Percentiles rank a stretch among this genome's conserved stretches.
Evolutionary conservation across 2,797 vertebrate genomes (phyloP).

Genomic region (Micromesistius poutassou): DNA sequence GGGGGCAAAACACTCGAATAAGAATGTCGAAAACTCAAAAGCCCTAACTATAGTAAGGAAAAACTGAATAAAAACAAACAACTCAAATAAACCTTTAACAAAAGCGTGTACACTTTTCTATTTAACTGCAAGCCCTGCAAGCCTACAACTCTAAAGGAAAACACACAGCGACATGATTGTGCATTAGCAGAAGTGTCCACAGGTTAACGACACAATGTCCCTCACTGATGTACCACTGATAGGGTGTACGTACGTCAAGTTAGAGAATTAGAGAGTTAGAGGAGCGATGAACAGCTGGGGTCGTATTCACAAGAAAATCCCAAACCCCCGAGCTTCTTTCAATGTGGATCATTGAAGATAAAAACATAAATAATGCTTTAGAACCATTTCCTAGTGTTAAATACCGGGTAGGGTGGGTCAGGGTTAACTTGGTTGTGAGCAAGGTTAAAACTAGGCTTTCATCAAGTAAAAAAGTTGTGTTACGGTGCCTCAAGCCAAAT

Average conservation of each 20-base stretch:
- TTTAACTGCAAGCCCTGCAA: background rate
- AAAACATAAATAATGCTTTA: background rate
- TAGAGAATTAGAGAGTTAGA: background rate
- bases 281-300: background rate
- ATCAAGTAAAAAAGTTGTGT: background rate
- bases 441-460: background rate
- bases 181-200: background rate
- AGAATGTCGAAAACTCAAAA: constrained; percentile 59
- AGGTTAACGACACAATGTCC: background rate
- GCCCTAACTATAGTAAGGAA: constrained; percentile 52
- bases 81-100: constrained; percentile 46
- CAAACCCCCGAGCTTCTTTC: background rate
- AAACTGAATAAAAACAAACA: constrained; percentile 10
- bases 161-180: background rate
- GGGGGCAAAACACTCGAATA: constrained; percentile 29
- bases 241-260: background rate
- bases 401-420: background rate
- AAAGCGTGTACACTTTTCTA: background rate
- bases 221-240: background rate
- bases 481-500: background rate
- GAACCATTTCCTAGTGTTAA: background rate
- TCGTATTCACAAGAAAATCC: background rate
- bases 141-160: constrained; percentile 3
- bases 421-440: background rate
- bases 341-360: background rate